Conservation (phyloP, 2,888 invertebrate genomes). For the Cotesia congregata region DNA sequence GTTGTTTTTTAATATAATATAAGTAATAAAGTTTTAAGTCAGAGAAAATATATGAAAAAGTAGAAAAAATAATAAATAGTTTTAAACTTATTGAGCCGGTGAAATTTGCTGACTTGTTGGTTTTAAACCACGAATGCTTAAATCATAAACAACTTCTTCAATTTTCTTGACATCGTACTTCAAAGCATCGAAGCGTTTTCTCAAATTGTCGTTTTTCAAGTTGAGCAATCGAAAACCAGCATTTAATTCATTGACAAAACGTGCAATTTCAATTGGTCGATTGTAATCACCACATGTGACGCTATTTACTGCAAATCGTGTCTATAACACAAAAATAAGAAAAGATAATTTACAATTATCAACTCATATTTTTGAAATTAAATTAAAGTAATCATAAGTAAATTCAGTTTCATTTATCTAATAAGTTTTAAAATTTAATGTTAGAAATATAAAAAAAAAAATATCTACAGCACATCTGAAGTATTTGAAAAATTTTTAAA, state of each 20-base stretch:
- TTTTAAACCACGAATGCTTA: conserved; percentile 84
- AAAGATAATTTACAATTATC: neutral
- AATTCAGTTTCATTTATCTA: too few relatives aligned
- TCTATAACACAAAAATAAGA: conserved; percentile 64
- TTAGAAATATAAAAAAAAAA: too few relatives aligned
- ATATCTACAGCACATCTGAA: too few relatives aligned
- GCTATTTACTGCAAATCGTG: conserved; percentile 86
- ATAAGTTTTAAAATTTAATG: too few relatives aligned
- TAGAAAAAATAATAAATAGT: neutral
- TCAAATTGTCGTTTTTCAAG: conserved; percentile 89
- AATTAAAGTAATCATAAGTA: too few relatives aligned
- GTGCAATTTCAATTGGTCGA: conserved; percentile 84
- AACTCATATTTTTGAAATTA: too few relatives aligned
- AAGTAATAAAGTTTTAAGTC: neutral
- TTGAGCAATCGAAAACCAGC: conserved; percentile 91
- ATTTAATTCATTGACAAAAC: conserved; percentile 89
- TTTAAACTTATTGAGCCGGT: conserved; percentile 16
- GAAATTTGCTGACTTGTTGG: conserved; percentile 57
- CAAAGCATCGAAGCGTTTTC: conserved; percentile 88
- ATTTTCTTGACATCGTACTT: conserved; percentile 96
- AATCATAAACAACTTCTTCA: conserved; percentile 91
- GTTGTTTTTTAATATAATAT: neutral
- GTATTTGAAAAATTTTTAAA: too few relatives aligned
- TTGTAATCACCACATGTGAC: conserved; percentile 88
- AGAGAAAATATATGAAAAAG: neutral